Evolutionary conservation across 2,113 vertebrate genomes (phyloP).

Genomic region (Cebus imitator): DNA sequence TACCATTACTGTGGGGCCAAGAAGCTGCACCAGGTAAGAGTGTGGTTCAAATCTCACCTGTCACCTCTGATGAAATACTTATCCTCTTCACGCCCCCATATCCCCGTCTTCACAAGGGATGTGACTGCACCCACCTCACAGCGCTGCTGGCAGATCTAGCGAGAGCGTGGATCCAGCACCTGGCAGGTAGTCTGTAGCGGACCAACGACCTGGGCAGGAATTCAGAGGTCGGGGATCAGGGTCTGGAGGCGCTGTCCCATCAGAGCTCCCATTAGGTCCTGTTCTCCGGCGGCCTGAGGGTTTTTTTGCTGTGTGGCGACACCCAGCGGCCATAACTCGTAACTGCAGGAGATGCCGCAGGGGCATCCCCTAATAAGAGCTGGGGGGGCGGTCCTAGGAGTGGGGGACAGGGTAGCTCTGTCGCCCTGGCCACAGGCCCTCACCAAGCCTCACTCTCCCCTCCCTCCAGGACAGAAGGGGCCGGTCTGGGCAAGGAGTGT

Average conservation of each 20-base stretch:
- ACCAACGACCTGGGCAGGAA: not conserved
- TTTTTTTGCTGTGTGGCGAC: slow-evolving; percentile 43
- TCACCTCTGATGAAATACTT: not conserved
- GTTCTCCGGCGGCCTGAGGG: fast-evolving
- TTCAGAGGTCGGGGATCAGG: not conserved
- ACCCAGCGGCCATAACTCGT: fast-evolving
- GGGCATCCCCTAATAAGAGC: not conserved
- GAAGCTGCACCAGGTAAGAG: not conserved
- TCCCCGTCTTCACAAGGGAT: not conserved
- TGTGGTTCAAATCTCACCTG: not conserved
- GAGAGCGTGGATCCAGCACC: fast-evolving
- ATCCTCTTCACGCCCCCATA: not conserved
- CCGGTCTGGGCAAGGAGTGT: not conserved
- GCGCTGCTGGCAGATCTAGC: not conserved
- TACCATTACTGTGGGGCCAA: not conserved
- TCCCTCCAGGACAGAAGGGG: not conserved
- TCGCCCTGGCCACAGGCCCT: fast-evolving
- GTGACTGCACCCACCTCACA: fast-evolving
- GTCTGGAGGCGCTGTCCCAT: not conserved
- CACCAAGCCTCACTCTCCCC: not conserved
- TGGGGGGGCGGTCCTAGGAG: not conserved
- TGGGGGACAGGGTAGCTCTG: fast-evolving
- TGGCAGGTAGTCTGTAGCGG: not conserved
- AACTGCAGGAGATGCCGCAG: not conserved
- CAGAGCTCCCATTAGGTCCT: not conserved